Conservation (phyloP, 2,113 vertebrate species). For the Antechinus stuartii region DNA sequence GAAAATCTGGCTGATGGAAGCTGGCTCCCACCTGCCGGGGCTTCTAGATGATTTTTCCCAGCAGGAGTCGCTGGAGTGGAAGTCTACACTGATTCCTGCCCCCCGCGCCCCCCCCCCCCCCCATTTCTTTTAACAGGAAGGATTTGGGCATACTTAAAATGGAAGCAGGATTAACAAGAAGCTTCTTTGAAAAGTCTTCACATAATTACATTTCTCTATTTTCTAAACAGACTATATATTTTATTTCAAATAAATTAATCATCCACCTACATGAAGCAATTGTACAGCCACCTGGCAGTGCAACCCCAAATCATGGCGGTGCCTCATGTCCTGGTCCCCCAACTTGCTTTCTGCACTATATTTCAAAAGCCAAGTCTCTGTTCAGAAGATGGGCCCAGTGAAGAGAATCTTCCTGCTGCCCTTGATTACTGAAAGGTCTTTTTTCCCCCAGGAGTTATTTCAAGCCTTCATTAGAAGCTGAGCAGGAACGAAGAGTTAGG, state of each 20-base stretch:
- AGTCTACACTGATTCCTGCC: neutral
- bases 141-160: slow-evolving; percentile 41
- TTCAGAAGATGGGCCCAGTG: slow-evolving; percentile 62
- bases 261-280: slow-evolving; percentile 91
- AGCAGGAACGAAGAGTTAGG: slow-evolving; percentile 33
- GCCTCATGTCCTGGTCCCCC: slow-evolving; percentile 74
- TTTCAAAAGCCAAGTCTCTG: slow-evolving; percentile 65
- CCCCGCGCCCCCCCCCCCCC: neutral
- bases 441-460: slow-evolving; percentile 45
- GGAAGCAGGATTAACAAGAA: slow-evolving; percentile 5
- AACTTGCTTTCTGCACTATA: slow-evolving; percentile 66
- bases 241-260: slow-evolving; percentile 68
- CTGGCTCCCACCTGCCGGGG: slow-evolving; percentile 56
- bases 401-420: slow-evolving; percentile 49
- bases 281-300: slow-evolving; percentile 87
- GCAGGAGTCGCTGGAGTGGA: slow-evolving; percentile 35
- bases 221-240: slow-evolving; percentile 41
- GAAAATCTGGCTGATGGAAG: slow-evolving; percentile 75
- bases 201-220: slow-evolving; percentile 13
- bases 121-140: neutral
- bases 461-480: slow-evolving; percentile 38
- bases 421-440: slow-evolving; percentile 59
- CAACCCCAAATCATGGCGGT: slow-evolving; percentile 88
- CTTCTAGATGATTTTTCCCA: slow-evolving; percentile 46
- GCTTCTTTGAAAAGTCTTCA: slow-evolving; percentile 21